Percentiles rank a stretch among this genome's conserved stretches.
Conservation (phyloP, 2,888 invertebrate genomes). For the Tiphia femorata region DNA sequence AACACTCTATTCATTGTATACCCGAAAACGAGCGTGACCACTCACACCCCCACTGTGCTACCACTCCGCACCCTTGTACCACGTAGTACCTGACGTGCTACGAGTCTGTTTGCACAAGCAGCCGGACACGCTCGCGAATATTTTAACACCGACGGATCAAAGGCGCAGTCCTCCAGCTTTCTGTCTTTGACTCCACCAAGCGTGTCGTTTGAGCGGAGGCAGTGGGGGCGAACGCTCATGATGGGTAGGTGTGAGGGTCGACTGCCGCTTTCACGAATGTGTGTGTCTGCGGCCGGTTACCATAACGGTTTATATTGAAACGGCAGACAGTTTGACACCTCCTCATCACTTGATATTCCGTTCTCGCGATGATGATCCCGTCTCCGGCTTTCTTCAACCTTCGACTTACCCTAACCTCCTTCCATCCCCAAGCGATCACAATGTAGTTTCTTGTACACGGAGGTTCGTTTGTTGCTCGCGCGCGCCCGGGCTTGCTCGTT, state of each 20-base stretch:
- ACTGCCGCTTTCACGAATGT: constrained; percentile 4
- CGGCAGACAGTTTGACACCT: constrained; percentile 17
- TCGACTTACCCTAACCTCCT: background rate
- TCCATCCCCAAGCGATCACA: too few relatives aligned
- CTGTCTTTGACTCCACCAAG: constrained; percentile 11
- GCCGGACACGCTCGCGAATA: constrained; percentile 9
- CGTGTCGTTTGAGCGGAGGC: too few relatives aligned
- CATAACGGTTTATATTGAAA: constrained; percentile 20
- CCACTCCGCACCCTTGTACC: too few relatives aligned
- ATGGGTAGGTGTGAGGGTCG: background rate
- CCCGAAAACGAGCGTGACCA: too few relatives aligned
- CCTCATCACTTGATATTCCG: constrained; percentile 33
- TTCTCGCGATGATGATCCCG: background rate
- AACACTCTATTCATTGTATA: too few relatives aligned
- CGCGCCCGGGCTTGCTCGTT: background rate
- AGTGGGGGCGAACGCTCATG: too few relatives aligned
- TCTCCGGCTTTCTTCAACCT: background rate
- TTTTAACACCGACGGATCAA: constrained; percentile 21
- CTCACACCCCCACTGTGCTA: too few relatives aligned
- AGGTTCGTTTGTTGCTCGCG: background rate
- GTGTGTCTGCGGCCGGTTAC: too few relatives aligned
- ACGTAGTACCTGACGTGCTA: too few relatives aligned
- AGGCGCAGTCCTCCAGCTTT: constrained; percentile 9
- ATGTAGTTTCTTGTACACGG: too few relatives aligned
- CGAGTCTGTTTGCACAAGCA: too few relatives aligned